Evolutionary conservation across 2,797 vertebrate species (phyloP).

Genomic region (Helarctos malayanus): DNA sequence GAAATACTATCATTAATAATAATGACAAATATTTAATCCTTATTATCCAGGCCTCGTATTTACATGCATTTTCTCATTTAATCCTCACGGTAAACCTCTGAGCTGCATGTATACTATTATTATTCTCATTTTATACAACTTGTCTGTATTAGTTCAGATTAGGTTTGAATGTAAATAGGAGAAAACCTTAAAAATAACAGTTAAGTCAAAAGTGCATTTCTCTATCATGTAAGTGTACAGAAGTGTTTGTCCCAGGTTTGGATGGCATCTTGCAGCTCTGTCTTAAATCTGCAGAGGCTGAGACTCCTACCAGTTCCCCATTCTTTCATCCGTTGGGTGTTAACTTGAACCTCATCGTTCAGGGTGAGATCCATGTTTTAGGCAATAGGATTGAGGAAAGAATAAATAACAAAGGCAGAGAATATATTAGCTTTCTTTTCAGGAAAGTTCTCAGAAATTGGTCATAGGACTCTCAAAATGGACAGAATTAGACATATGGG

Average conservation of each 20-base stretch:
- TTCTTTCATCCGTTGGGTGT: background rate
- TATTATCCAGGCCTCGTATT: constrained; percentile 40
- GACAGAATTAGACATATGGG: background rate
- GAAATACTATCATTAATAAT: constrained; percentile 65
- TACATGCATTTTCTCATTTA: constrained; percentile 58
- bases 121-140: constrained; percentile 69
- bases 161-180: constrained; percentile 59
- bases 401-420: background rate
- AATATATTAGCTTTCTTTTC: background rate
- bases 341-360: background rate
- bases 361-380: background rate
- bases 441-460: constrained; percentile 32
- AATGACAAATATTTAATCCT: constrained; percentile 60
- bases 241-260: background rate
- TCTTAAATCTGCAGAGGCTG: background rate
- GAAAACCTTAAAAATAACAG: constrained; percentile 14
- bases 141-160: constrained; percentile 50
- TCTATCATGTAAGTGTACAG: background rate
- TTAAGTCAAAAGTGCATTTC: background rate
- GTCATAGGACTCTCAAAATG: background rate
- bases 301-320: background rate
- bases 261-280: background rate
- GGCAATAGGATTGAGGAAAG: background rate
- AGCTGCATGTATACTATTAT: constrained; percentile 22
- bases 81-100: constrained; percentile 59